Base-by-base conservation (phyloP, 2,888 invertebrate genomes). In the Tineola bisselliella region DNA sequence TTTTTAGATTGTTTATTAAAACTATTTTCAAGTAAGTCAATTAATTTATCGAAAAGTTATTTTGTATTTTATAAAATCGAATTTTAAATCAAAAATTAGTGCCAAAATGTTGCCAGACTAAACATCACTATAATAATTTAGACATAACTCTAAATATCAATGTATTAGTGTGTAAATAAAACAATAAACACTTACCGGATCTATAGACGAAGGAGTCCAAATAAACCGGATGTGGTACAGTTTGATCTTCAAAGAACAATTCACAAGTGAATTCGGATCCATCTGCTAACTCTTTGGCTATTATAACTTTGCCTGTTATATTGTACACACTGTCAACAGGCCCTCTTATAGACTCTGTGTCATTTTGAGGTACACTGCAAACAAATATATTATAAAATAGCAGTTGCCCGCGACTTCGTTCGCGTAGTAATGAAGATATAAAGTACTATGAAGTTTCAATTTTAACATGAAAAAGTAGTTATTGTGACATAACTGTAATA, bases 261-360 rank as follows among this genome's bases (percentile, higher is more conserved):
- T 77, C 76, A 67, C 84, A 84, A 60, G 68, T 67, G 43, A 83
- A 65, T 38, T 73, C 70, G 0, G 66, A 67, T 31, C 70, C 73
- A 0, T 71, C 68, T 1, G 68, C 67, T 2, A 62, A 63, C 6
- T 63, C 67, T 38, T 66, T 63, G 44, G 63, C 66, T 15, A 77
- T 56, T 0, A 73, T 74, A 1, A 66, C 66, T 64, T 71, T 75
- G 1, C 68, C 69, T 15, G 60, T 63, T 48, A 78, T 69, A 59
- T 70, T 68, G 66, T 73, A 84, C 1, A 73, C 60, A 0, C 77
- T 78, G 4, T 70, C 66, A 10, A 62, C 62, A 2, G 68, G 66
- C 0, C 67, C 70, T 25, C 66, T 63, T 48, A 77, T 59, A 8
- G 63, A 44, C 59, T 73, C 68, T 1, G 69, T 66, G 33, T 68